phyloP scores from a whole-genome alignment of 2,113 vertebrate species.

The Bubo bubo region DNA sequence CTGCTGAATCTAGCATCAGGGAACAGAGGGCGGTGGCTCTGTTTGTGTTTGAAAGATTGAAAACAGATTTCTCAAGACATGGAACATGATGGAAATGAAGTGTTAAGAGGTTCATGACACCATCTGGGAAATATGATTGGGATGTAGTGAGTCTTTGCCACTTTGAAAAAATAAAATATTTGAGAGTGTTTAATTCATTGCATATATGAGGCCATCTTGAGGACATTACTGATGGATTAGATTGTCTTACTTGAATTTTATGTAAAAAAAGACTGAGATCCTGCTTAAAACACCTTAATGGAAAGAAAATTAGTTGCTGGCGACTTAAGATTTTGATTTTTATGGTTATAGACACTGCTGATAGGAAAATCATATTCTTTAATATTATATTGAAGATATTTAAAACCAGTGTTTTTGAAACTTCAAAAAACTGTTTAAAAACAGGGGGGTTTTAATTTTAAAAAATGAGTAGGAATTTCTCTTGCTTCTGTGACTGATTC shows the following conservation, averaged over 20 bases:
- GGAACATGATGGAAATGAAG: conserved; percentile 57
- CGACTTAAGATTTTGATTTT: background rate
- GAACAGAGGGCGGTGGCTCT: conserved; percentile 35
- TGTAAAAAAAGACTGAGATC: background rate
- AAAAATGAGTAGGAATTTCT: background rate
- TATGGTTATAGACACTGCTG: background rate
- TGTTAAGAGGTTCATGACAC: conserved; percentile 59
- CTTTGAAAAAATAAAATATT: conserved; percentile 50
- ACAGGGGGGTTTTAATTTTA: fast-evolving
- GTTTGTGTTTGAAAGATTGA: conserved; percentile 58
- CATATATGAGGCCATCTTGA: conserved; percentile 47
- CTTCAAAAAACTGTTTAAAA: background rate
- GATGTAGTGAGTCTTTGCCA: conserved; percentile 48
- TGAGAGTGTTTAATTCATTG: conserved; percentile 37
- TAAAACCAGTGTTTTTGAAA: background rate
- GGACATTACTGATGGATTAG: conserved; percentile 35
- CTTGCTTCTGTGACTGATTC: background rate
- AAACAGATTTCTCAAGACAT: conserved; percentile 52
- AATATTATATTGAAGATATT: background rate
- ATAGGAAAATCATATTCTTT: background rate
- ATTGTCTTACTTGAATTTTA: conserved; percentile 8
- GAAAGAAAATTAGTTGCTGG: background rate
- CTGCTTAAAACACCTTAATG: background rate
- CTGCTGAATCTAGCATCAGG: conserved; percentile 3
- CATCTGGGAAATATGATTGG: conserved; percentile 62